These are phyloP conservation scores for Nezara viridula DNA, from an alignment of 2,888 invertebrate genomes.

Conservation along the genomic window DNA sequence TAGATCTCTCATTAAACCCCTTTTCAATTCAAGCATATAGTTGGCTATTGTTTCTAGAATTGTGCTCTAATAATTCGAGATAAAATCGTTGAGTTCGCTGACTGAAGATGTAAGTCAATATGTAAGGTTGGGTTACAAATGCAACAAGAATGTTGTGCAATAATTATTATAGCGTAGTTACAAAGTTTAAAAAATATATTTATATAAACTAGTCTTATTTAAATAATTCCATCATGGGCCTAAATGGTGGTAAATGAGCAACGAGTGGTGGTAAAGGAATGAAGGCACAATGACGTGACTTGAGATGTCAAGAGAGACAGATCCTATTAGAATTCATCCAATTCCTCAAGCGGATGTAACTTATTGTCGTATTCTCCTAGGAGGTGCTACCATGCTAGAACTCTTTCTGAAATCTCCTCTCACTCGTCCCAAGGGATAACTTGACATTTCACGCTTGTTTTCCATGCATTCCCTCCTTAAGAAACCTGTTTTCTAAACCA, in stretches of 20 bases:
- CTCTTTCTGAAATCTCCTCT: not conserved
- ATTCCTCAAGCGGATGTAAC: slow-evolving; percentile 14
- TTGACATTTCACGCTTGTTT: not conserved
- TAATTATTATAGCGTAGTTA: too few species aligned
- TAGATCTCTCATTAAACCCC: too few species aligned
- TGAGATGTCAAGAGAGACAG: slow-evolving; percentile 4
- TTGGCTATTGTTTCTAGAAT: too few species aligned
- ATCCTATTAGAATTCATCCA: slow-evolving; percentile 8
- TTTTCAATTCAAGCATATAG: too few species aligned
- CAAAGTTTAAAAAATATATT: not conserved
- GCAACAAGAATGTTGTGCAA: too few species aligned
- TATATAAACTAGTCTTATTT: not conserved
- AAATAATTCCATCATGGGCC: not conserved
- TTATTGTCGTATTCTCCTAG: slow-evolving; percentile 24
- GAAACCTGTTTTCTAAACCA: not conserved
- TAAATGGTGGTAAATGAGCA: not conserved
- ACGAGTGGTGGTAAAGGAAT: not conserved
- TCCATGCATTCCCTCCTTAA: not conserved
- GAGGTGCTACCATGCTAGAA: not conserved
- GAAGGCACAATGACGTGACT: slow-evolving; percentile 7
- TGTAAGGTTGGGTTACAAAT: too few species aligned
- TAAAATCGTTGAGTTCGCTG: too few species aligned
- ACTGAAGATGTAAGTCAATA: too few species aligned
- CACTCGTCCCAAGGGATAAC: not conserved
- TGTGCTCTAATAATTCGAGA: too few species aligned